phyloP scores from a whole-genome alignment of 2,797 vertebrate species.

The Melanogrammus aeglefinus region DNA sequence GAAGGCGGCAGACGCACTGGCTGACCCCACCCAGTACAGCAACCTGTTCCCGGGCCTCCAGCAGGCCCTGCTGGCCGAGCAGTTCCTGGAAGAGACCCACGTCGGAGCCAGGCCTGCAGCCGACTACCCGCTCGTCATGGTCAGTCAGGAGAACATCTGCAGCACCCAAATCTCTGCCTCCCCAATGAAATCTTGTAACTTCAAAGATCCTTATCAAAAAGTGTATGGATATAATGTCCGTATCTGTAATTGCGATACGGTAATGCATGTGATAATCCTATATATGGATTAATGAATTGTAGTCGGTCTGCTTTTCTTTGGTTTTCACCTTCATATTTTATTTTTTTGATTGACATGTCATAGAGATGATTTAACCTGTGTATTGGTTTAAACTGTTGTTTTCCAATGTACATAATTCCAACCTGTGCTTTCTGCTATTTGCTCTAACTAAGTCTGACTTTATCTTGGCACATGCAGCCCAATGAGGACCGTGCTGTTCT shows the following conservation, averaged over 20 bases:
- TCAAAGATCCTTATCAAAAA: no score
- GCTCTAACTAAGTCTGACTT: neutral
- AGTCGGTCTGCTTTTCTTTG: neutral
- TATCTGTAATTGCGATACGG: neutral
- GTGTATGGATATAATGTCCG: neutral
- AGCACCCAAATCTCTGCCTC: no score
- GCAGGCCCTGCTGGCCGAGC: conserved; percentile 88
- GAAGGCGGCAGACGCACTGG: conserved; percentile 92
- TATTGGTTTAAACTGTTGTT: neutral
- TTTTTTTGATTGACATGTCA: neutral
- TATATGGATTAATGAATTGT: neutral
- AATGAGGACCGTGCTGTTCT: conserved; percentile 90
- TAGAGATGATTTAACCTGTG: neutral
- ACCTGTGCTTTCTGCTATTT: neutral
- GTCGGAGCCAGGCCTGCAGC: conserved; percentile 77
- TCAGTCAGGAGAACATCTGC: conserved; percentile 61
- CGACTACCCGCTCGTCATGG: conserved; percentile 85
- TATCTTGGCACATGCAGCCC: conserved; percentile 68
- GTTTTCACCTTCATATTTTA: neutral
- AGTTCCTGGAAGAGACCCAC: conserved; percentile 81
- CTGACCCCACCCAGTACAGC: conserved; percentile 91
- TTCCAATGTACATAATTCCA: neutral
- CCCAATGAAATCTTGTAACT: no score
- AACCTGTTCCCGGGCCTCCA: conserved; percentile 93
- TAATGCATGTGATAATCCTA: neutral